A percentile compares a stretch with the other conserved stretches of the same genome.
These are phyloP conservation scores for Nannoperca australis DNA, from an alignment of 2,797 vertebrate species.

Conservation along the genomic window DNA sequence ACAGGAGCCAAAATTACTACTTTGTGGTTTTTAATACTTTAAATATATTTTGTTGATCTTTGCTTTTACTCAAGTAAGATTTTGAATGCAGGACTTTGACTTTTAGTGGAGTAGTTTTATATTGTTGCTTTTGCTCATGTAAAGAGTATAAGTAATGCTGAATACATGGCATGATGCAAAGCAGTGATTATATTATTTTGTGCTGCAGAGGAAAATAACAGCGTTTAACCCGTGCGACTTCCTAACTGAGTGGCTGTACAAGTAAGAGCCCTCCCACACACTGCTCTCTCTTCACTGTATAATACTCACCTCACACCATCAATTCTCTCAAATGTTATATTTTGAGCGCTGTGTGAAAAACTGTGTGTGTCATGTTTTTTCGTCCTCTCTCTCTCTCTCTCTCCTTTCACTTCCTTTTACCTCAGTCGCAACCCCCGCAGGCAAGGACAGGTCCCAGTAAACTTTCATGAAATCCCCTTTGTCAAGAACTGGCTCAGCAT, in stretches of 20 bases:
- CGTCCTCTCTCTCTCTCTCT: not conserved
- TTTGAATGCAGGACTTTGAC: not conserved
- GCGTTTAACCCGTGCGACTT: slow-evolving; percentile 92
- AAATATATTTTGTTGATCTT: not conserved
- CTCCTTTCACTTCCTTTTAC: not conserved
- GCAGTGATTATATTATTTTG: not conserved
- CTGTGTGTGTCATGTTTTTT: slow-evolving; percentile 7
- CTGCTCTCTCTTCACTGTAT: not conserved
- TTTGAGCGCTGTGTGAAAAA: not conserved
- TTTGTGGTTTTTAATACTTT: not conserved
- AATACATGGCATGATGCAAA: not conserved
- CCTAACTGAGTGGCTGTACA: slow-evolving; percentile 93
- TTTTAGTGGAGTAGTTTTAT: not conserved
- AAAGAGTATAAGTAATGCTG: not conserved
- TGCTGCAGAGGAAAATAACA: slow-evolving; percentile 89
- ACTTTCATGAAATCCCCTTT: slow-evolving; percentile 89
- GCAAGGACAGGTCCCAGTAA: slow-evolving; percentile 68
- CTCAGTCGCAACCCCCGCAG: slow-evolving; percentile 89
- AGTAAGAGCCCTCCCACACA: slow-evolving; percentile 84
- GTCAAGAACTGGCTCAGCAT: slow-evolving; percentile 88
- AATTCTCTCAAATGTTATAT: not conserved
- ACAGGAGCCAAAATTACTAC: not conserved
- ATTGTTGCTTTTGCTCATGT: not conserved
- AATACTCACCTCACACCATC: not conserved
- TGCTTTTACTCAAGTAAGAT: not conserved